A percentile compares a stretch with the other conserved stretches of the same genome.
These are phyloP conservation scores for Pandion haliaetus DNA, from an alignment of 2,113 vertebrate genomes.

Conservation along the genomic window DNA sequence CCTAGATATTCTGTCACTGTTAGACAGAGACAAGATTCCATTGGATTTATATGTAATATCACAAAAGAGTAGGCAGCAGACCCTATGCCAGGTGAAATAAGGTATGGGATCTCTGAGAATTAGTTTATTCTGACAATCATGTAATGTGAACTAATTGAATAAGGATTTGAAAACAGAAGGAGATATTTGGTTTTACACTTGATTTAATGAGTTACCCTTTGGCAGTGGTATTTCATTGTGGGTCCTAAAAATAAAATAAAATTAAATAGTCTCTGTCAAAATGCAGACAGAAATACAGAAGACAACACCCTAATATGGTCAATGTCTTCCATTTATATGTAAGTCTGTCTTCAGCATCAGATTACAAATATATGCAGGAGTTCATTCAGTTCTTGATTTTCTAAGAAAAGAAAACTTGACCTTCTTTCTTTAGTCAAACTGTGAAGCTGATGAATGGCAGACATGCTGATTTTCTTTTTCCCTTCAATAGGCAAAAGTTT, in stretches of 20 bases:
- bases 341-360: background rate
- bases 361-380: background rate
- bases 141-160: background rate
- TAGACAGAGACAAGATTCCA: background rate
- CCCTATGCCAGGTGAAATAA: background rate
- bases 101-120: background rate
- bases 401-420: background rate
- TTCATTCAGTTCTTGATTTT: background rate
- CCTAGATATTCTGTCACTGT: background rate
- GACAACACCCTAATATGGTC: background rate
- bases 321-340: background rate
- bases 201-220: background rate
- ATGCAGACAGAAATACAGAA: background rate
- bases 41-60: background rate
- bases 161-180: background rate
- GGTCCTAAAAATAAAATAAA: background rate
- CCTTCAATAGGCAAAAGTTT: background rate
- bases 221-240: background rate
- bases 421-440: background rate
- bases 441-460: background rate
- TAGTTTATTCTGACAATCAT: background rate
- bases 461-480: background rate
- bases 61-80: background rate
- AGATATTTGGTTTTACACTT: background rate
- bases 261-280: background rate